These are phyloP conservation scores for Pogoniulus pusillus DNA, from an alignment of 2,797 vertebrate species.

Conservation along the genomic window DNA sequence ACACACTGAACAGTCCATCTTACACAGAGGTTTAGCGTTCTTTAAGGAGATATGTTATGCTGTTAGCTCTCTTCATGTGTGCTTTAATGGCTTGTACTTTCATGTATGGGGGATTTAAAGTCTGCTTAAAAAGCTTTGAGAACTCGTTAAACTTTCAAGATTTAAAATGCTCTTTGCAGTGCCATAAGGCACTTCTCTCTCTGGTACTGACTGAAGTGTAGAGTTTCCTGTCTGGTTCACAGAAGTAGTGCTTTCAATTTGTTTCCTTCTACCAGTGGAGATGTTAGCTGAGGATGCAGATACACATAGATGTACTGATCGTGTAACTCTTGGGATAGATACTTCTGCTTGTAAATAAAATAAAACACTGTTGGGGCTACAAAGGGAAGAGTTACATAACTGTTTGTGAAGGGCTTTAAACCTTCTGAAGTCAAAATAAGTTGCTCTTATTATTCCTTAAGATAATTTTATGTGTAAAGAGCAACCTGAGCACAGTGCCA, in stretches of 20 bases:
- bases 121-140: not conserved
- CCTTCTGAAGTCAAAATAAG: not conserved
- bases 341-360: not conserved
- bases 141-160: not conserved
- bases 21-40: not conserved
- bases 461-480: not conserved
- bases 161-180: not conserved
- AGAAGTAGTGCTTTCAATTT: not conserved
- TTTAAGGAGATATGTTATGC: not conserved
- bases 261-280: not conserved
- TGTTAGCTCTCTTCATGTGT: not conserved
- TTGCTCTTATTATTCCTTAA: not conserved
- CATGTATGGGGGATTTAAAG: not conserved
- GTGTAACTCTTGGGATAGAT: not conserved
- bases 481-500: not conserved
- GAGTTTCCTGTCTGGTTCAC: slow-evolving; percentile 47
- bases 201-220: not conserved
- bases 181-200: not conserved
- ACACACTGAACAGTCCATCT: not conserved
- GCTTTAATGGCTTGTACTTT: not conserved
- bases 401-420: not conserved
- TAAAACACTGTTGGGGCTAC: not conserved
- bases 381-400: not conserved
- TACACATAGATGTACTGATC: not conserved
- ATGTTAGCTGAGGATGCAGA: not conserved